These are phyloP conservation scores for Schizopygopsis pylzovi DNA, from an alignment of 2,797 vertebrate genomes.

Conservation along the genomic window DNA sequence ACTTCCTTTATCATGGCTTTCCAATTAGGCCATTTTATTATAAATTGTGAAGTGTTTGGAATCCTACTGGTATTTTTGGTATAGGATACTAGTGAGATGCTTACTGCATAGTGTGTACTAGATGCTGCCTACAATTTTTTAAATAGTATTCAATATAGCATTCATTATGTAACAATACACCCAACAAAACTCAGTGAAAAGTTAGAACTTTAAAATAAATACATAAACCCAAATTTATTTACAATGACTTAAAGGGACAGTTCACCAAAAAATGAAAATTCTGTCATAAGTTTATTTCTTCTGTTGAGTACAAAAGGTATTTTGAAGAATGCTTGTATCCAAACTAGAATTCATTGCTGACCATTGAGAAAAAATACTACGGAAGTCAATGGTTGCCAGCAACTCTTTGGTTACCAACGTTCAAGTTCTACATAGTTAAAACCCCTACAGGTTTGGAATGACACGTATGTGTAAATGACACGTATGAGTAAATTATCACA, in stretches of 20 bases:
- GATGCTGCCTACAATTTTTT: not conserved
- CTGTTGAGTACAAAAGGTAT: not conserved
- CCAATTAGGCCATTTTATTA: constrained; percentile 20
- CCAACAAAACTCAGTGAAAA: not conserved
- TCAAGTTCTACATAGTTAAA: not conserved
- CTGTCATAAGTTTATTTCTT: not conserved
- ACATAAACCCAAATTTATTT: not conserved
- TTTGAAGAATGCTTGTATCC: not conserved
- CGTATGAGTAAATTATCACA: not conserved
- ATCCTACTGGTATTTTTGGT: not conserved
- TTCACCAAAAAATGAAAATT: not conserved
- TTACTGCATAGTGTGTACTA: not conserved
- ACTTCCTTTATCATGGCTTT: constrained; percentile 35
- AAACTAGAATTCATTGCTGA: not conserved
- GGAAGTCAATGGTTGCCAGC: not conserved
- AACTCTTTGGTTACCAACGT: not conserved
- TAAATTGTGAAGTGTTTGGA: constrained; percentile 20
- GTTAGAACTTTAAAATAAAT: not conserved
- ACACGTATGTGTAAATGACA: too few species aligned
- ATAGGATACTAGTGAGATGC: not conserved
- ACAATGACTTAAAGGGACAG: not conserved
- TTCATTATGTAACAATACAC: not conserved
- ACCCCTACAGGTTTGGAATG: not conserved
- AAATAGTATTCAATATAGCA: not conserved
- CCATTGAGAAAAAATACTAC: not conserved